A percentile compares a stretch with the other conserved stretches of the same genome.
These are phyloP conservation scores for Tridacna crocea DNA, from an alignment of 2,888 invertebrate genomes.

Conservation along the genomic window DNA sequence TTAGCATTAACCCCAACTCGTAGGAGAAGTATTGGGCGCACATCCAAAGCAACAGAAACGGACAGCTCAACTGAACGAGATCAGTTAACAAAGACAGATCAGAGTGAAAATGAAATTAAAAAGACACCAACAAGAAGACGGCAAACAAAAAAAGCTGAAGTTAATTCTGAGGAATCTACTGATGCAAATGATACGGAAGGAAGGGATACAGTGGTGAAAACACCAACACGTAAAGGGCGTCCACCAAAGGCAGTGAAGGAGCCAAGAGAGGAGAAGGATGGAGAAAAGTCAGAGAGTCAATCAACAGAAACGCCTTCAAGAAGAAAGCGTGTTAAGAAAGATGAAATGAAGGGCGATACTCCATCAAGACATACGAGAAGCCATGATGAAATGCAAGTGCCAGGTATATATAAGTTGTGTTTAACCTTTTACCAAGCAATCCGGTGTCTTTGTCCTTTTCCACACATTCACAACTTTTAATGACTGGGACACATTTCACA, in stretches of 20 bases:
- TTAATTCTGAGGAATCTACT: conserved; percentile 4
- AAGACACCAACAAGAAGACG: conserved; percentile 36
- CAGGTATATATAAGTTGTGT: neutral
- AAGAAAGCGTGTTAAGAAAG: conserved; percentile 8
- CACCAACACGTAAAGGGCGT: conserved; percentile 49
- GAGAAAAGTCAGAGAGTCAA: neutral
- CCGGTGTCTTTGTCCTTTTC: too few relatives aligned
- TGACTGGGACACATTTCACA: too few relatives aligned
- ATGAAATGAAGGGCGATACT: neutral
- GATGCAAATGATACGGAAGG: conserved; percentile 6
- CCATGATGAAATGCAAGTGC: conserved; percentile 20
- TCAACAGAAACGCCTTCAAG: conserved; percentile 17
- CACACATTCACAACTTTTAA: too few relatives aligned
- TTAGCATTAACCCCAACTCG: conserved; percentile 31
- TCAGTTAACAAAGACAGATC: neutral
- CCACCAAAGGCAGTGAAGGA: conserved; percentile 30
- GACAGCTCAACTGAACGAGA: conserved; percentile 2
- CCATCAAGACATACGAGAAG: conserved; percentile 34
- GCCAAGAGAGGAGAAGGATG: conserved; percentile 7
- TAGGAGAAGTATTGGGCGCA: conserved; percentile 34
- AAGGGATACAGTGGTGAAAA: conserved; percentile 16
- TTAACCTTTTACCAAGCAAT: too few relatives aligned
- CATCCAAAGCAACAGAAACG: neutral
- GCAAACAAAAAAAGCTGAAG: conserved; percentile 26
- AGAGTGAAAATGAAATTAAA: neutral